Conservation (phyloP, 2,113 vertebrate species). For the Dipodomys spectabilis region DNA sequence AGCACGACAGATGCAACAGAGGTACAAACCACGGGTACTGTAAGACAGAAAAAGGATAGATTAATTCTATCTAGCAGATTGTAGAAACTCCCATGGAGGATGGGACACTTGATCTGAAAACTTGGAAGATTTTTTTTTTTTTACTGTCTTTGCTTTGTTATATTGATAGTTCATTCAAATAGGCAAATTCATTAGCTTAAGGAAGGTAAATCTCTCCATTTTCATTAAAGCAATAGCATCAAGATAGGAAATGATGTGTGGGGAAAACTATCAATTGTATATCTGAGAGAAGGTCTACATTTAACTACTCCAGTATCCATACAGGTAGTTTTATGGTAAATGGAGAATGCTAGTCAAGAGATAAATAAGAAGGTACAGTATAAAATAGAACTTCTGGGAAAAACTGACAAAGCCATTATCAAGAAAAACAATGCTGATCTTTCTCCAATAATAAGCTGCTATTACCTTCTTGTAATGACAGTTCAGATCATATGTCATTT, state of each 20-base stretch:
- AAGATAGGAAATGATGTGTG: background rate
- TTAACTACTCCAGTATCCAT: background rate
- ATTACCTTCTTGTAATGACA: background rate
- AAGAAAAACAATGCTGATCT: background rate
- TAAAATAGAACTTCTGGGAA: conserved; percentile 31
- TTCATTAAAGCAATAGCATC: background rate
- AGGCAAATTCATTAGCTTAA: conserved; percentile 36
- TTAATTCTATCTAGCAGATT: conserved; percentile 1
- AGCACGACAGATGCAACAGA: background rate
- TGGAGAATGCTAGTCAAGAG: background rate
- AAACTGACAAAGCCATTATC: background rate
- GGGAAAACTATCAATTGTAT: background rate
- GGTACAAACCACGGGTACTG: background rate
- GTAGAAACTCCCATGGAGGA: background rate
- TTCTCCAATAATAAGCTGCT: background rate
- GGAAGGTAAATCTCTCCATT: conserved; percentile 2
- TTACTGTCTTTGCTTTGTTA: background rate
- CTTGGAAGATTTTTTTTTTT: conserved; percentile 1
- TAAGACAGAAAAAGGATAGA: background rate
- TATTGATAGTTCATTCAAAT: conserved; percentile 14
- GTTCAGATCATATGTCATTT: background rate
- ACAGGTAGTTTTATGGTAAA: background rate
- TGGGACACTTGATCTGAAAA: conserved; percentile 12
- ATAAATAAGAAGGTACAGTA: background rate
- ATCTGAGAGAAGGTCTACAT: background rate